Conservation (phyloP, 2,113 vertebrate genomes). For the Nipponia nippon region DNA sequence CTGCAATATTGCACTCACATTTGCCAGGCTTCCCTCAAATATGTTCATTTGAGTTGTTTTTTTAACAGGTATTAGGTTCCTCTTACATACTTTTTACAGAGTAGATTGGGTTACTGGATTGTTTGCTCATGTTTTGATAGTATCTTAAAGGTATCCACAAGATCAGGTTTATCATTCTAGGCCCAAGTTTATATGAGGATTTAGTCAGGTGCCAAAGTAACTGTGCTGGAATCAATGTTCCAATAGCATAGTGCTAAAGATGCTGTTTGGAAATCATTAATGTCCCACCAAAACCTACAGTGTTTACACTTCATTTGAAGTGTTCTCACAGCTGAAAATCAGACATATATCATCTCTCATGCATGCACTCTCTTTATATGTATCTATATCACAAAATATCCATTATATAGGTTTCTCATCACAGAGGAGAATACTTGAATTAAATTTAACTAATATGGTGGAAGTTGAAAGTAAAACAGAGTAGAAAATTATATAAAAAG, state of each 20-base stretch:
- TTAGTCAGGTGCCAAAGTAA: not conserved
- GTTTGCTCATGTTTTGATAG: not conserved
- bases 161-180: not conserved
- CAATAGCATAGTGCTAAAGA: not conserved
- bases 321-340: not conserved
- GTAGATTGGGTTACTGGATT: not conserved
- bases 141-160: not conserved
- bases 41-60: not conserved
- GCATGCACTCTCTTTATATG: not conserved
- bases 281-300: not conserved
- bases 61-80: not conserved
- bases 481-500: not conserved
- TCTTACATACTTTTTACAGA: not conserved
- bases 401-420: not conserved
- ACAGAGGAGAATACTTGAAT: not conserved
- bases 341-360: not conserved
- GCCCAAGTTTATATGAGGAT: not conserved
- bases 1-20: not conserved
- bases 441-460: constrained; percentile 1
- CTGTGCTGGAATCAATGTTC: not conserved
- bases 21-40: not conserved
- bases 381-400: not conserved
- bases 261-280: not conserved
- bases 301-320: not conserved
- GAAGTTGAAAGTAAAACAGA: not conserved